phyloP scores from a whole-genome alignment of 2,888 invertebrate genomes.

The Melieria crassipennis region DNA sequence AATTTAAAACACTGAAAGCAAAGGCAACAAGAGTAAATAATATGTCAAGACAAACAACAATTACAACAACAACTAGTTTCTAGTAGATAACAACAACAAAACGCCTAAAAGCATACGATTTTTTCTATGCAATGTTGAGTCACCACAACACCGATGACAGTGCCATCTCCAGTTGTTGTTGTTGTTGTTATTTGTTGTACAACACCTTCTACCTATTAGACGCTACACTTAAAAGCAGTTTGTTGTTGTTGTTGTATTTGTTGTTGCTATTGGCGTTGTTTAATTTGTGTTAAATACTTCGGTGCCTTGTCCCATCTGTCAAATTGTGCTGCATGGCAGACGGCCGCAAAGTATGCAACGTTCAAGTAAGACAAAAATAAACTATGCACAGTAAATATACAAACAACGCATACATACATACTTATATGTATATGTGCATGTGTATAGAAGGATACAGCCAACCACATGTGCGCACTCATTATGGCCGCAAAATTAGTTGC shows the following conservation, averaged over 20 bases:
- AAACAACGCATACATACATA: not conserved
- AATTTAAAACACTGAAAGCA: too few species aligned
- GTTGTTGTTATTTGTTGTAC: constrained; percentile 51
- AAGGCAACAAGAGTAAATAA: too few species aligned
- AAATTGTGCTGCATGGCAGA: too few species aligned
- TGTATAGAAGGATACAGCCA: not conserved
- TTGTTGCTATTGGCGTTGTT: not conserved
- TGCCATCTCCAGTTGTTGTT: constrained; percentile 20
- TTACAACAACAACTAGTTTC: too few species aligned
- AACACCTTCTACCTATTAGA: constrained; percentile 40
- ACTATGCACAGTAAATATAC: not conserved
- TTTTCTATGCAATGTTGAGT: too few species aligned
- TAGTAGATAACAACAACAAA: too few species aligned
- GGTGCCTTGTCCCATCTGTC: too few species aligned
- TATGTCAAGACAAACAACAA: too few species aligned
- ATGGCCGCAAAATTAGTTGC: not conserved
- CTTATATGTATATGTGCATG: not conserved
- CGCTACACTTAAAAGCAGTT: constrained; percentile 40
- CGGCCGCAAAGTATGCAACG: too few species aligned
- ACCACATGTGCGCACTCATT: constrained; percentile 4
- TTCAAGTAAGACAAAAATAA: too few species aligned
- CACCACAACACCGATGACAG: too few species aligned
- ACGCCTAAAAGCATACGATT: too few species aligned
- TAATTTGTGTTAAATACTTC: not conserved
- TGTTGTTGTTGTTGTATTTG: constrained; percentile 24